Base-by-base conservation (phyloP, 92 coral and sea anemone species). In the Porites evermanni region DNA sequence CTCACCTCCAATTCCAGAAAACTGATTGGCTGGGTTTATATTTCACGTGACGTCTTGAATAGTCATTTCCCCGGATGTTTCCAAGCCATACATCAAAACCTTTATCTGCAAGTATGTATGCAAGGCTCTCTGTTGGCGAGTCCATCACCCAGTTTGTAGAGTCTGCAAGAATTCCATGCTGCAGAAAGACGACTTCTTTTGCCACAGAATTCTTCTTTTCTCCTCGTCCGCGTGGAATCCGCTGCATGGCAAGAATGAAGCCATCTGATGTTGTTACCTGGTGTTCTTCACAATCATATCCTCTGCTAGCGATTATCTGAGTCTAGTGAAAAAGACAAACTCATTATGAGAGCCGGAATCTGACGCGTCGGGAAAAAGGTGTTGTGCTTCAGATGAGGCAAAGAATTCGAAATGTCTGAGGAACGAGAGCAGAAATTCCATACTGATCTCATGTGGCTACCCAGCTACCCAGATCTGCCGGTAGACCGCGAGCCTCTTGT, bases 1-100 rank as follows among this genome's bases (percentile, higher is more conserved):
- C 32, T 60, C 66, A 89, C 98, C 98, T 95, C 87, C 95, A 95
- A 78, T 93, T 88, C 98, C 98, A 95, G 88, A 95, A 95, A 73
- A 87, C 88, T 73, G 89, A 86, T 26, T 86, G 80, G 78, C 81
- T 81, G 0, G 98, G 98, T 16, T 84, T 56, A 67, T 82, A 86
- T 58, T 86, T 93, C 80, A 88, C 89, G 81, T 95, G 96, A 59
- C 91, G 90, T 53, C 90, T 76, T 18, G 98, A 91, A 86, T 91
- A 95, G 64, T 88, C 94, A 61, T 95, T 95, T 16, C 98, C 98
- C 16, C 98, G 88, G 13, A 83, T 84, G 88, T 95, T 95, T 8
- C 98, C 98, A 12, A 95, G 95, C 98, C 98, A 95, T 16, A 95
- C 98, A 80, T 95, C 98, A 51, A 89, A 95, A 19, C 98, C 98